A percentile compares a stretch with the other conserved stretches of the same genome.
Conservation (phyloP, 2,113 vertebrate genomes). For the Thoracochromis brauschi region DNA sequence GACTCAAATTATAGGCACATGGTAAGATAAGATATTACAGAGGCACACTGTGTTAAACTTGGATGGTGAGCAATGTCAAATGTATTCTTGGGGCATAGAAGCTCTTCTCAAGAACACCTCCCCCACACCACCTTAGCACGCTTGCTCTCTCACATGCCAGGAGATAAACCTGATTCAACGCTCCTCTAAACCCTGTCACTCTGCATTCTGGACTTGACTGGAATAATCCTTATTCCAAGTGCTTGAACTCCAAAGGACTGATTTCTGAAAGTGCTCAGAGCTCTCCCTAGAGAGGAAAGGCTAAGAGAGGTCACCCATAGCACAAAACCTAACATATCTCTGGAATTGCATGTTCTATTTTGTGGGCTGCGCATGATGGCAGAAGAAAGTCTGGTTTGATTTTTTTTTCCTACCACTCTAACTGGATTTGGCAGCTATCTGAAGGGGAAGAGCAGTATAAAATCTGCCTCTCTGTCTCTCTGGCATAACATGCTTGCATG, state of each 20-base stretch:
- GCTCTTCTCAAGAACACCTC: neutral
- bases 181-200: slow-evolving; percentile 53
- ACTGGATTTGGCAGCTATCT: neutral
- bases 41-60: neutral
- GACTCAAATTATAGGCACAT: neutral
- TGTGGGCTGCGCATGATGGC: neutral
- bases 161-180: slow-evolving; percentile 45
- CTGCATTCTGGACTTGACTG: slow-evolving; percentile 41
- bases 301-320: neutral
- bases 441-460: neutral
- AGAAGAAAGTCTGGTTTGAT: neutral
- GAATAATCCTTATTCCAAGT: slow-evolving; percentile 54
- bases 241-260: neutral
- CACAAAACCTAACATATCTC: neutral
- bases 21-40: slow-evolving; percentile 16
- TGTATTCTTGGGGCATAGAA: neutral
- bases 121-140: neutral
- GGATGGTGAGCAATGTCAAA: neutral
- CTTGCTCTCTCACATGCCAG: slow-evolving; percentile 25
- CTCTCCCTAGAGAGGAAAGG: neutral
- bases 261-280: neutral
- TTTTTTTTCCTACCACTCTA: neutral
- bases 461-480: neutral
- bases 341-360: neutral
- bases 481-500: neutral